Evolutionary conservation across 2,113 vertebrate species (phyloP).

Genomic region (Prietella phreatophila): DNA sequence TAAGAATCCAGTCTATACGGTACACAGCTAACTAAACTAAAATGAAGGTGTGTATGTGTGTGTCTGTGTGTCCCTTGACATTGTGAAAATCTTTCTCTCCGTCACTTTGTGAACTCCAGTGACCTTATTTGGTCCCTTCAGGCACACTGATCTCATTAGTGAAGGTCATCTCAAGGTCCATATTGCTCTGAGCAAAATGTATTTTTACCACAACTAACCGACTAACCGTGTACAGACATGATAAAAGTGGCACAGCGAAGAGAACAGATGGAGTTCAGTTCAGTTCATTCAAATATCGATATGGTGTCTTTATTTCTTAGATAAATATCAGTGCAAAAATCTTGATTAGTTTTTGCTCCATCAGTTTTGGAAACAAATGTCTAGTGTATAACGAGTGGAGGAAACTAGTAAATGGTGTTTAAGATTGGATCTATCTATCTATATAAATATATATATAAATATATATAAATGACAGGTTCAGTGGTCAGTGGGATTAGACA

Average conservation of each 20-base stretch:
- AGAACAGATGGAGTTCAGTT: conserved; percentile 31
- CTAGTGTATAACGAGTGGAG: conserved; percentile 46
- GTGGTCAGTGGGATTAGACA: conserved; percentile 53
- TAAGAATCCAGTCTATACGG: conserved; percentile 76
- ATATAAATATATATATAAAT: conserved; percentile 53
- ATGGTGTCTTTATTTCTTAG: conserved; percentile 54
- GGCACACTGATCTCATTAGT: conserved; percentile 41
- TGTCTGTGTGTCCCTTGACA: conserved; percentile 79
- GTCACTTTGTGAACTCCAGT: conserved; percentile 72
- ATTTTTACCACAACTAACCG: conserved; percentile 43
- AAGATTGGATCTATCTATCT: conserved; percentile 50
- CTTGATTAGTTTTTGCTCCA: conserved; percentile 43
- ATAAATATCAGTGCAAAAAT: conserved; percentile 44
- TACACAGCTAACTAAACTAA: conserved; percentile 76
- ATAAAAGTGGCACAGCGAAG: conserved; percentile 31
- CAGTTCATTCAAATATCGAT: conserved; percentile 39
- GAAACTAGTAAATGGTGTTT: conserved; percentile 48
- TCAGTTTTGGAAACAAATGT: conserved; percentile 32
- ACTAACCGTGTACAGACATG: conserved; percentile 45
- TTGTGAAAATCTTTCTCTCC: conserved; percentile 77
- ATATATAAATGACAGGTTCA: conserved; percentile 63
- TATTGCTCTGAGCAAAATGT: conserved; percentile 44
- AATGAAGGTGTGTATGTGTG: conserved; percentile 74
- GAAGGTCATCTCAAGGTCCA: conserved; percentile 43
- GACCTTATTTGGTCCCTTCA: conserved; percentile 61